Evolutionary conservation across 2,888 invertebrate genomes (phyloP), one percentile per base, ranked within the genome.

Genomic region (Pelosia muscerda): DNA sequence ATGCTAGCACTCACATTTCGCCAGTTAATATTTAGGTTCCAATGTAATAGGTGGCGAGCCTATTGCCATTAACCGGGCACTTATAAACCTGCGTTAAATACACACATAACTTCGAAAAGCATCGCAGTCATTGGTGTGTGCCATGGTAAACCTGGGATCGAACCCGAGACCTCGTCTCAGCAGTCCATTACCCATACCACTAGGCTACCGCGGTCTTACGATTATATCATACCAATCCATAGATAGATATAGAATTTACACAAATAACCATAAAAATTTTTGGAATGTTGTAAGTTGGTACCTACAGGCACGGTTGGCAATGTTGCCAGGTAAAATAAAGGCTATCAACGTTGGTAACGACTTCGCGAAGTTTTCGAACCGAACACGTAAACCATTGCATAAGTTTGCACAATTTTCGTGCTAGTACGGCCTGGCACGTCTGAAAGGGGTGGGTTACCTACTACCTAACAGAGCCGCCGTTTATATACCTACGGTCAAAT

Each of bases 371-470:
- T 87, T 80, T 75, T 72, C 69, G 65, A 71, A 63, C 71, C 71
- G 49, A 66, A 56, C 79, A 77, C 78, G 77, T 68, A 73, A 80
- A 63, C 58, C 72, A 71, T 85, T 88, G 87, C 85, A 90, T 85
- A 90, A 88, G 84, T 88, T 85, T 86, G 84, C 86, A 86, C 83
- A 83, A 79, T 84, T 85, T 81, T 68, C 88, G 83, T 81, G 76
- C 74, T 66, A 65, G 71, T 72, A 77, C 81, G 84, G 87, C 88
- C 90, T 87, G 91, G 91, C 81, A 91, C 89, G 83, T 76, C 65
- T 68, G 57, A 42, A 61, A 68, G 66, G 75, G 79, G 75, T 66
- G 65, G 68, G 42, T 69, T 68, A 71, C 78, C 81, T 75, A 54
- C 38, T n/a, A 19, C n/a, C 49, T 31, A 49, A 49, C n/a, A 49